Percentiles rank a stretch among this genome's conserved stretches.
Conservation (phyloP, 2,797 vertebrate genomes). For the Clarias platycephalus region DNA sequence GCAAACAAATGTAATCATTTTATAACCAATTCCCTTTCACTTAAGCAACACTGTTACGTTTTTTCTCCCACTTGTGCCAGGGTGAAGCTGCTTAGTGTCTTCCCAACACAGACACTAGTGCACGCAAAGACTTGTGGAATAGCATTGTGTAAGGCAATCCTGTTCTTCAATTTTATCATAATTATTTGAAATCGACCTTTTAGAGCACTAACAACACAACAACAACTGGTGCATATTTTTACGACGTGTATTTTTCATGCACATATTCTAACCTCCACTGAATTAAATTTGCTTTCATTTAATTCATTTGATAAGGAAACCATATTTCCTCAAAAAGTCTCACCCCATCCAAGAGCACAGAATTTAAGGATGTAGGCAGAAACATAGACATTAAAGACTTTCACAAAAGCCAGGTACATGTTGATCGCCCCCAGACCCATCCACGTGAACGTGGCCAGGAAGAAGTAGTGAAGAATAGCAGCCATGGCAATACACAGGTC, state of each 20-base stretch:
- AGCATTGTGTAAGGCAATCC: not conserved
- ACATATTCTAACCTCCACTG: not conserved
- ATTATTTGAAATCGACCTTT: not conserved
- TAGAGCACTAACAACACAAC: not conserved
- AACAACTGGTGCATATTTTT: not conserved
- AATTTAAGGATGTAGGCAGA: constrained; percentile 85
- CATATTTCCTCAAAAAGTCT: constrained; percentile 56
- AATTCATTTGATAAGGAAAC: not conserved
- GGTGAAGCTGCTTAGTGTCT: not conserved
- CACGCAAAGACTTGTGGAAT: not conserved
- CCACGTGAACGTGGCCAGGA: constrained; percentile 88
- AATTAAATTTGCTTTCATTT: not conserved
- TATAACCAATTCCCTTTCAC: not conserved
- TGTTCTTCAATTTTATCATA: not conserved
- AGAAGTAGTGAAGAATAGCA: constrained; percentile 80
- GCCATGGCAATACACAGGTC: constrained; percentile 78
- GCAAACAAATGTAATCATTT: not conserved
- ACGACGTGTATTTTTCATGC: not conserved
- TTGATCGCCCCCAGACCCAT: constrained; percentile 89
- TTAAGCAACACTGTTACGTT: not conserved
- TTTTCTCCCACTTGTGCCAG: too few species aligned
- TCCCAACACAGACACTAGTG: not conserved
- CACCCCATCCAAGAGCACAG: constrained; percentile 86
- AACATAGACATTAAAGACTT: constrained; percentile 88
- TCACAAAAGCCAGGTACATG: constrained; percentile 87